These are phyloP conservation scores for Sminthurinus signatus DNA, from an alignment of 1,140 invertebrate species.

Conservation along the genomic window DNA sequence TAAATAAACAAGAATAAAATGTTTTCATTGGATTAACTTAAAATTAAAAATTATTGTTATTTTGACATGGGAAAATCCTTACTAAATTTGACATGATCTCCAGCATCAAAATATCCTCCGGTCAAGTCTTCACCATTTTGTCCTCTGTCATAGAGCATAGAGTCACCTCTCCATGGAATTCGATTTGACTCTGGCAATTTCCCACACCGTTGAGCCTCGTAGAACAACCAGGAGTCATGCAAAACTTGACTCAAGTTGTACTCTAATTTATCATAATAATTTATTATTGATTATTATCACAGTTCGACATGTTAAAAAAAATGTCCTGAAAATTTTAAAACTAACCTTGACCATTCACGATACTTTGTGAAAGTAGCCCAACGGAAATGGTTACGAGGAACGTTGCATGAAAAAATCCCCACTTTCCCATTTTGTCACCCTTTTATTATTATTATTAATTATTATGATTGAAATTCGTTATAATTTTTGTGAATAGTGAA, in stretches of 20 bases:
- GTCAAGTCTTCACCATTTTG: constrained; percentile 45
- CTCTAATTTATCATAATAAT: neutral
- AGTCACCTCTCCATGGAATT: constrained; percentile 45
- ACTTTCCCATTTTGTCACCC: too few relatives aligned
- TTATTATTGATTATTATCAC: too few relatives aligned
- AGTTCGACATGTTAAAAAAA: neutral
- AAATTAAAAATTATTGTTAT: too few relatives aligned
- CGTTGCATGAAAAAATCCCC: too few relatives aligned
- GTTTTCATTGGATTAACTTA: too few relatives aligned
- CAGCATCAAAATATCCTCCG: constrained; percentile 49
- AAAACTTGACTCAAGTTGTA: constrained; percentile 43
- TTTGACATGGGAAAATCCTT: constrained; percentile 49
- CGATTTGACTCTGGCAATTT: constrained; percentile 44
- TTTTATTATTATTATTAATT: too few relatives aligned
- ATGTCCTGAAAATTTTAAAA: neutral
- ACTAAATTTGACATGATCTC: constrained; percentile 48
- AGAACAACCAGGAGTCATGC: constrained; percentile 46
- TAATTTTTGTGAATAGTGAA: too few relatives aligned
- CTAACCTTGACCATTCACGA: neutral
- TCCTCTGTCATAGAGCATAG: constrained; percentile 44
- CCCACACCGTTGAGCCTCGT: constrained; percentile 48
- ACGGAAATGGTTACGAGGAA: too few relatives aligned
- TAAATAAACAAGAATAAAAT: too few relatives aligned
- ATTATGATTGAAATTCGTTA: too few relatives aligned
- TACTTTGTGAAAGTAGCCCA: too few relatives aligned